Evolutionary conservation across 2,888 invertebrate species (phyloP).

Genomic region (Eupeodes luniger): DNA sequence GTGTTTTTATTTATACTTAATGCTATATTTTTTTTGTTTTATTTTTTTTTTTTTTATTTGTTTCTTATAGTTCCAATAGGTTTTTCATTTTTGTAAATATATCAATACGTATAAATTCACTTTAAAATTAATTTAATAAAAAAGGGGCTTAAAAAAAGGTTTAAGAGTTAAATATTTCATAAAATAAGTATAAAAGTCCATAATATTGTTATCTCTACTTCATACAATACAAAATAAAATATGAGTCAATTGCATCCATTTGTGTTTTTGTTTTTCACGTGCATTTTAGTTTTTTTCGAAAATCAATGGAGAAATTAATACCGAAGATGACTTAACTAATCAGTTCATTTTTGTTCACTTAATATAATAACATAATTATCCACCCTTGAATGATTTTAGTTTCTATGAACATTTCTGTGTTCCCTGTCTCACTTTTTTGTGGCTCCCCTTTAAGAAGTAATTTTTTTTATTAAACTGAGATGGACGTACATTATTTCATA

Average conservation of each 20-base stretch:
- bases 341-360: slow-evolving; percentile 61
- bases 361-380: slow-evolving; percentile 53
- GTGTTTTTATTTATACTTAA: slow-evolving; percentile 40
- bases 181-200: slow-evolving; percentile 38
- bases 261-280: slow-evolving; percentile 34
- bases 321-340: slow-evolving; percentile 68
- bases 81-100: slow-evolving; percentile 13
- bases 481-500: slow-evolving; percentile 64
- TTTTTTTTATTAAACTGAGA: slow-evolving; percentile 45
- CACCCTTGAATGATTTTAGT: slow-evolving; percentile 27
- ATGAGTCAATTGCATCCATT: slow-evolving; percentile 68
- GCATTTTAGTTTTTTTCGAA: slow-evolving; percentile 23
- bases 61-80: slow-evolving; percentile 54
- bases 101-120: slow-evolving; percentile 33
- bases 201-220: slow-evolving; percentile 24
- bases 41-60: slow-evolving; percentile 1
- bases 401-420: slow-evolving; percentile 29
- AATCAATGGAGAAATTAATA: slow-evolving; percentile 57
- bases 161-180: slow-evolving; percentile 34
- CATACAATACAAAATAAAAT: slow-evolving; percentile 29
- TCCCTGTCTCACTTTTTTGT: slow-evolving; percentile 56
- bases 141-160: slow-evolving; percentile 23
- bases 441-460: slow-evolving; percentile 24
- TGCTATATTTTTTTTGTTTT: slow-evolving; percentile 19
- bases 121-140: slow-evolving; percentile 12